Evolutionary conservation across 2,888 invertebrate species (phyloP), one percentile per base, ranked within the genome.

Genomic region (Unio pictorum): DNA sequence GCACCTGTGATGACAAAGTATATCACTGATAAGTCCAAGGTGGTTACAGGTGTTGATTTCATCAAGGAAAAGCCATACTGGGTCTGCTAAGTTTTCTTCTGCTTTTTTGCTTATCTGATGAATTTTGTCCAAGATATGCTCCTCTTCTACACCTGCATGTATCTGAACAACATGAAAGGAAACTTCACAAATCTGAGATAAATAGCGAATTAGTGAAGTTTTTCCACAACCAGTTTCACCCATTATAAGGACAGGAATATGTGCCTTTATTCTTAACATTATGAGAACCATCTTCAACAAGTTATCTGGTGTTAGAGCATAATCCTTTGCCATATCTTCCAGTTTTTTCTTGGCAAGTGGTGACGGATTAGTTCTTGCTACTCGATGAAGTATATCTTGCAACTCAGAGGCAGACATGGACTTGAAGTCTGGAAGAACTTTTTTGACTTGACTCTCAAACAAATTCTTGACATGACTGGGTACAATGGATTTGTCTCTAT

Each of bases 181-280:
- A 0, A 79, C 74, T 61, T 73, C 81, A 71, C 78, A 79, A 18
- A 81, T 71, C 20, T 60, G 61, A 3, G 83, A 76, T 11, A 83
- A 73, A 66, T 77, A 83, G 23, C 76, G 68, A 20, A 84, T 74
- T 0, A 84, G 73, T 15, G 82, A 82, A 18, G 84, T 84, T 72
- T 84, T 84, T 18, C 84, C 84, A 77, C 84, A 84, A 4, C 84
- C 84, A 5, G 84, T 84, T 71, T 84, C 84, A 17, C 84, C 83
- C 84, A 84, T 84, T 5, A 84, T 74, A 7, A 84, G 61, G 5
- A 84, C 79, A 54, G 84, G 84, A 4, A 83, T 73, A 55, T 69
- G 61, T 28, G 80, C 76, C 65, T 77, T 78, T 3, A 82, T 66
- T 54, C 83, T 67, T 17, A 83, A 62, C 30, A 74, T 69, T 11